These are phyloP conservation scores for Paraplagusia blochii DNA, from an alignment of 2,113 vertebrate species.

Conservation along the genomic window DNA sequence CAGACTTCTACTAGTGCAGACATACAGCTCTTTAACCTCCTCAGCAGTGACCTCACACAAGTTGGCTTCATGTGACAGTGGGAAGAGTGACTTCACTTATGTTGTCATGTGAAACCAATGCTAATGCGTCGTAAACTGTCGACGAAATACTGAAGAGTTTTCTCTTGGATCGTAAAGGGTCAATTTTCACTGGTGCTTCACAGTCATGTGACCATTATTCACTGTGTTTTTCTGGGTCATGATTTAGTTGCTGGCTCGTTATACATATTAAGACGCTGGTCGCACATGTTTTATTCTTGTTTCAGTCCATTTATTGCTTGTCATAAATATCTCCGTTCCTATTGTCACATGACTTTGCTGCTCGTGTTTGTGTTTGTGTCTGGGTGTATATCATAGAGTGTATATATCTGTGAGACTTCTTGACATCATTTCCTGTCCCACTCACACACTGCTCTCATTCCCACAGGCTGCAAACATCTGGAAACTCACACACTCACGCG, in stretches of 20 bases:
- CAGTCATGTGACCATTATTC: too few species aligned
- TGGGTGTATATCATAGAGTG: not conserved
- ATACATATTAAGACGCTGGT: too few species aligned
- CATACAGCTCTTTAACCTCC: not conserved
- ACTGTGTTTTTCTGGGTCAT: too few species aligned
- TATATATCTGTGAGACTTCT: constrained; percentile 31
- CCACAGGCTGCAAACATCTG: constrained; percentile 59
- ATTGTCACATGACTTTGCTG: constrained; percentile 9
- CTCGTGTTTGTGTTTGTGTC: constrained; percentile 2
- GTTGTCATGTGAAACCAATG: not conserved
- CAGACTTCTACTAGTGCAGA: not conserved
- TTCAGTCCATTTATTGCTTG: constrained; percentile 28
- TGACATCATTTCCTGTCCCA: constrained; percentile 66
- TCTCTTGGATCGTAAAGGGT: too few species aligned
- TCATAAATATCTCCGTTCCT: constrained; percentile 4
- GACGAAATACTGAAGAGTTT: too few species aligned
- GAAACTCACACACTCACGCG: constrained; percentile 29
- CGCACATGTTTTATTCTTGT: too few species aligned
- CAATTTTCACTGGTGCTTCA: too few species aligned
- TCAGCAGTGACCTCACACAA: not conserved
- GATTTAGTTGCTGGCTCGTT: too few species aligned
- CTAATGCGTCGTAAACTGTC: not conserved
- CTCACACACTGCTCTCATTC: constrained; percentile 60
- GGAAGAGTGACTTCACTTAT: not conserved
- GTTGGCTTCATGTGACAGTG: not conserved